These are phyloP conservation scores for Holocentrus rufus DNA, from an alignment of 2,797 vertebrate genomes.

Conservation along the genomic window DNA sequence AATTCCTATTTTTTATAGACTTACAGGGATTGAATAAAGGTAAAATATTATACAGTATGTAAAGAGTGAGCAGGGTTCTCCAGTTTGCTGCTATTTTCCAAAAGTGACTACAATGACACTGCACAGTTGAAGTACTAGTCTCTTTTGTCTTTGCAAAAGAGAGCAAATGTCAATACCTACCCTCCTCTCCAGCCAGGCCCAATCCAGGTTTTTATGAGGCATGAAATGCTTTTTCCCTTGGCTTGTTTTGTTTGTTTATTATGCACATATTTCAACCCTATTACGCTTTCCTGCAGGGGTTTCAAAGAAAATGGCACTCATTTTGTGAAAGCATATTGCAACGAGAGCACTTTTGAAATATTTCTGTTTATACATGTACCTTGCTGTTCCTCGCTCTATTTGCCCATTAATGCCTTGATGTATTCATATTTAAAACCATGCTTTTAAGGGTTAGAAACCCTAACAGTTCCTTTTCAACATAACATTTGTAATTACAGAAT, in stretches of 20 bases:
- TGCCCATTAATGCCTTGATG: constrained; percentile 39
- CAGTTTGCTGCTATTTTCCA: constrained; percentile 6
- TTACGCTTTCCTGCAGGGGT: constrained; percentile 60
- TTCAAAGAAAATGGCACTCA: constrained; percentile 62
- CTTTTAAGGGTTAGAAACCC: constrained; percentile 18
- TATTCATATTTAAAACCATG: constrained; percentile 37
- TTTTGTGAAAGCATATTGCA: constrained; percentile 54
- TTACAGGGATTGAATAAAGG: constrained; percentile 2
- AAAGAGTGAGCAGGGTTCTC: constrained; percentile 12
- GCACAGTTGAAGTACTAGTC: constrained; percentile 24
- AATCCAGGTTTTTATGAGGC: constrained; percentile 66
- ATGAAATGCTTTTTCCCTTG: constrained; percentile 68
- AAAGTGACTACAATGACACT: not conserved
- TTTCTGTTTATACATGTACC: constrained; percentile 35
- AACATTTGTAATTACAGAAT: constrained; percentile 10
- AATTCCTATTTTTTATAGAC: not conserved
- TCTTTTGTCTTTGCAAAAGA: constrained; percentile 54
- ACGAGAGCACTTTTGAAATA: constrained; percentile 49
- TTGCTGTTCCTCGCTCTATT: constrained; percentile 46
- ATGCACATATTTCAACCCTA: constrained; percentile 70
- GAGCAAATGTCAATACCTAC: constrained; percentile 52
- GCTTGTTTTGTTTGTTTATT: constrained; percentile 68
- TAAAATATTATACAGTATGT: not conserved
- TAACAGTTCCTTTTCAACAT: constrained; percentile 10
- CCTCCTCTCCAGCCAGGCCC: constrained; percentile 33